Evolutionary conservation across 2,888 invertebrate genomes (phyloP).

Genomic region (Lasioglossum figueresi): DNA sequence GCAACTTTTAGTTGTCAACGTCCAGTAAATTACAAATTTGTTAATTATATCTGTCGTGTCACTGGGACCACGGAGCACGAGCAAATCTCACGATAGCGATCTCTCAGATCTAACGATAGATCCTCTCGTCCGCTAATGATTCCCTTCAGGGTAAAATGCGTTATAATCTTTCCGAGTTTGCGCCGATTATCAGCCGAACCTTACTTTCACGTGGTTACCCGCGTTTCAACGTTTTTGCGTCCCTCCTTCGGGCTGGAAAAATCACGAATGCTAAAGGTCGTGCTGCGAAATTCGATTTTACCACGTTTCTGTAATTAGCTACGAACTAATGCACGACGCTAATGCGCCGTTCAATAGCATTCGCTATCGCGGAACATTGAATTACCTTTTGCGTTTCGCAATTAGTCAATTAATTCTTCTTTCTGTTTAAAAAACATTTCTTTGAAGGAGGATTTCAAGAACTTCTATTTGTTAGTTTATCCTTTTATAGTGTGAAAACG

Average conservation of each 20-base stretch:
- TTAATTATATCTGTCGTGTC: background rate
- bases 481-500: background rate
- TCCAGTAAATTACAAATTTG: background rate
- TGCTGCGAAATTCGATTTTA: background rate
- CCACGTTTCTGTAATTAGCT: background rate
- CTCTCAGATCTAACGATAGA: conserved; percentile 6
- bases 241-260: background rate
- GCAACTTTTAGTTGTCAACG: background rate
- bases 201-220: conserved; percentile 21
- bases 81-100: background rate
- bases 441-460: too few relatives aligned
- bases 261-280: background rate
- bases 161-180: conserved; percentile 20
- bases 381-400: background rate
- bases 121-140: conserved; percentile 9
- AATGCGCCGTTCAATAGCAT: background rate
- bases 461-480: background rate
- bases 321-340: background rate
- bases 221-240: background rate
- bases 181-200: conserved; percentile 1
- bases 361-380: background rate
- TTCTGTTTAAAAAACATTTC: background rate
- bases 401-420: background rate
- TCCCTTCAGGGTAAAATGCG: background rate
- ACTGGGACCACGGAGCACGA: background rate